A percentile compares a stretch with the other conserved stretches of the same genome.
Conservation (phyloP, 2,113 vertebrate genomes). For the Lanius ludovicianus region DNA sequence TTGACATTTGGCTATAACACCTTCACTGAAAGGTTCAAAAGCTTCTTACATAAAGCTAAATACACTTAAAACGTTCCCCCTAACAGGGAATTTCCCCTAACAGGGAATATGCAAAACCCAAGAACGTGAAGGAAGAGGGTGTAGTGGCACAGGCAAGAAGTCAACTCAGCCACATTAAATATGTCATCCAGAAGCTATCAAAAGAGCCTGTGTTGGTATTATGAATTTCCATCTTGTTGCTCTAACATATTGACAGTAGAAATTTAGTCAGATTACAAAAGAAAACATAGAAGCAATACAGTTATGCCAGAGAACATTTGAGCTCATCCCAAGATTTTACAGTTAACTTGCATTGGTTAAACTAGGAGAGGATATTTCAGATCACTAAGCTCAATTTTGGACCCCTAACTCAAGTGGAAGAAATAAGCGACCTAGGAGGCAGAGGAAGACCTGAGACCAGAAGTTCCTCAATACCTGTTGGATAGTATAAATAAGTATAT, state of each 20-base stretch:
- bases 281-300: not conserved
- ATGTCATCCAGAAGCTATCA: not conserved
- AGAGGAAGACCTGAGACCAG: not conserved
- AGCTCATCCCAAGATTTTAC: not conserved
- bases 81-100: not conserved
- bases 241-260: not conserved
- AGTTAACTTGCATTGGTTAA: not conserved
- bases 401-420: not conserved
- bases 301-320: not conserved
- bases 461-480: not conserved
- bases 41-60: not conserved
- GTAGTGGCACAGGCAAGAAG: not conserved
- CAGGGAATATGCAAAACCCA: not conserved
- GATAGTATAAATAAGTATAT: not conserved
- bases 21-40: conserved; percentile 11
- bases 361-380: not conserved
- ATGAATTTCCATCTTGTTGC: not conserved
- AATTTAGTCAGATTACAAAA: not conserved
- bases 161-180: not conserved
- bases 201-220: not conserved
- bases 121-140: not conserved
- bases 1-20: not conserved
- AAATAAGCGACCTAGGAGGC: not conserved
- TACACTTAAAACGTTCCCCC: not conserved
- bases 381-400: not conserved